Percentiles rank a stretch among this genome's conserved stretches.
Conservation (phyloP, 2,113 vertebrate species). For the Aleadryas rufinucha region DNA sequence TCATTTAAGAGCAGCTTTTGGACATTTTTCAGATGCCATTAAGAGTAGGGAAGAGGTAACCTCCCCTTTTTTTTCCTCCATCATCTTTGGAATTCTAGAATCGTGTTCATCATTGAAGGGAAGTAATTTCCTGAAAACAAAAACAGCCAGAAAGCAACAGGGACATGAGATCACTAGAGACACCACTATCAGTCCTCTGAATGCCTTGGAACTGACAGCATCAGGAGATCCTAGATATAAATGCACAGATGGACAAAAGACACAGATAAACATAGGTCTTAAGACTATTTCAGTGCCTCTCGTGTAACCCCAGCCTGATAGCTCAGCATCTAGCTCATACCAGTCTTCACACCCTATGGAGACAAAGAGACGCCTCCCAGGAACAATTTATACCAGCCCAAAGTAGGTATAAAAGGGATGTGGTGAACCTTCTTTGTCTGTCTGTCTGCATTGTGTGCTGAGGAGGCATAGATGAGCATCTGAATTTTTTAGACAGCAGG, state of each 20-base stretch:
- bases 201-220: neutral
- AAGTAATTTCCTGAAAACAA: neutral
- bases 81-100: neutral
- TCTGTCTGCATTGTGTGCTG: neutral
- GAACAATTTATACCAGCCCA: neutral
- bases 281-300: neutral
- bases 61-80: neutral
- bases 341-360: neutral
- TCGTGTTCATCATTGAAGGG: neutral
- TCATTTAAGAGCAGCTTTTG: neutral
- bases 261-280: neutral
- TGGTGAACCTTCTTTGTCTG: neutral
- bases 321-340: neutral
- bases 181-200: neutral
- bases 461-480: neutral
- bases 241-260: neutral
- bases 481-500: neutral
- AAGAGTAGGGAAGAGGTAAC: neutral
- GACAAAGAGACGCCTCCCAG: neutral
- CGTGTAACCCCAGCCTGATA: neutral
- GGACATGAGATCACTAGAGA: neutral
- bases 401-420: neutral
- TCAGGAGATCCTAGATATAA: neutral
- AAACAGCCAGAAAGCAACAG: neutral
- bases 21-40: neutral